These are phyloP conservation scores for Sebastes baramenuke DNA, from an alignment of 2,797 vertebrate genomes.

Conservation along the genomic window DNA sequence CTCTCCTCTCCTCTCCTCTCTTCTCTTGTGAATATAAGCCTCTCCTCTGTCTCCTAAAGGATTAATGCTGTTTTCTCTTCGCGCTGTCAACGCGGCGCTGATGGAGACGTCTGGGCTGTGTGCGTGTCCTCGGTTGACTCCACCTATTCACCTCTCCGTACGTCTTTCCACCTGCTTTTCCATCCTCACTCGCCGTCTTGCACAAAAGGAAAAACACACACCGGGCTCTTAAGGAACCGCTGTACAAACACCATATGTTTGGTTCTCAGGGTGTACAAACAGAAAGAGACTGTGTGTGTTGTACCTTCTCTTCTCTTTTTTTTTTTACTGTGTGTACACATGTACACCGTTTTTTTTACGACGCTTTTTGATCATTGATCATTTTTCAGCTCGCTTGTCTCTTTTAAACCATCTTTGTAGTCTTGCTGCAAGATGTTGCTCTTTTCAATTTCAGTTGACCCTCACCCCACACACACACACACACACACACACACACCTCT, in stretches of 20 bases:
- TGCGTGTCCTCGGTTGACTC: constrained; percentile 37
- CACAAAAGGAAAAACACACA: constrained; percentile 13
- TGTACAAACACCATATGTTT: constrained; percentile 64
- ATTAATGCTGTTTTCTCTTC: background rate
- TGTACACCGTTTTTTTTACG: background rate
- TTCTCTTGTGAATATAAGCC: background rate
- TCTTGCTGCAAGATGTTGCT: background rate
- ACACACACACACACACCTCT: background rate
- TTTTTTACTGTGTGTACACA: constrained; percentile 4
- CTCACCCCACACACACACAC: background rate
- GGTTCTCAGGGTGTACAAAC: constrained; percentile 59
- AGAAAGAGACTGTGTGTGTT: constrained; percentile 7
- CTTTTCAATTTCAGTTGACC: background rate
- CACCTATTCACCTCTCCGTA: constrained; percentile 2
- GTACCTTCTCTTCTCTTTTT: background rate
- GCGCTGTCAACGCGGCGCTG: background rate
- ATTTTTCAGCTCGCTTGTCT: background rate
- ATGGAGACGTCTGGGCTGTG: background rate
- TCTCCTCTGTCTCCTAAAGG: background rate
- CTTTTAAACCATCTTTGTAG: background rate
- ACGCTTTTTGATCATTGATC: background rate
- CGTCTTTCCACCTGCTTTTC: constrained; percentile 54
- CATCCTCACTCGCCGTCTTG: background rate
- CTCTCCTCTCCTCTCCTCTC: background rate
- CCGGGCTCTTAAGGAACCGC: constrained; percentile 59